Percentiles rank a stretch among this genome's conserved stretches.
phyloP scores from a whole-genome alignment of 2,888 invertebrate genomes.

The Parasteatoda lunata region DNA sequence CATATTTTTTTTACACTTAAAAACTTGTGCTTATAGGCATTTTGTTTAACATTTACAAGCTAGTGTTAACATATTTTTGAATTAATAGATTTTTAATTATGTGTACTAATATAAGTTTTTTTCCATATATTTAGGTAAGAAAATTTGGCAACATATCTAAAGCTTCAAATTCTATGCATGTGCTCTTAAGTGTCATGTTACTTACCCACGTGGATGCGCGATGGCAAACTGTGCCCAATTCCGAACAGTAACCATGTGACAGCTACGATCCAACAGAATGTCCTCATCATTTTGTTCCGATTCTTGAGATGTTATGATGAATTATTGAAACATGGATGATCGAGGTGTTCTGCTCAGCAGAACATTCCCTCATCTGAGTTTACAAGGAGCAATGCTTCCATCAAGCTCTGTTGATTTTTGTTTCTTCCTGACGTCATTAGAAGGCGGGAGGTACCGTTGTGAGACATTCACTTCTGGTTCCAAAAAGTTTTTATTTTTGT shows the following conservation, averaged over 20 bases:
- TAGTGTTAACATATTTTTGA: too few species aligned
- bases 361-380: constrained; percentile 28
- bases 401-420: constrained; percentile 20
- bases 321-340: background rate
- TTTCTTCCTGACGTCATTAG: constrained; percentile 35
- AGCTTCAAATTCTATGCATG: too few species aligned
- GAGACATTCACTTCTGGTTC: constrained; percentile 20
- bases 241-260: background rate
- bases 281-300: constrained; percentile 6
- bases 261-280: constrained; percentile 7
- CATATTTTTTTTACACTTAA: too few species aligned
- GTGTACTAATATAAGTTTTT: too few species aligned
- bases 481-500: constrained; percentile 17
- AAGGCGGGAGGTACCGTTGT: constrained; percentile 23
- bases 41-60: too few species aligned
- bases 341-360: constrained; percentile 4
- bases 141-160: too few species aligned
- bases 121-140: too few species aligned
- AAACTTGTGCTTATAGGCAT: too few species aligned
- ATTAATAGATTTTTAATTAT: too few species aligned
- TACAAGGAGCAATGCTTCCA: constrained; percentile 1
- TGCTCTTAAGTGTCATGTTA: background rate
- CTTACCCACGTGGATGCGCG: constrained; percentile 56
- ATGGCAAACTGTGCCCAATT: constrained; percentile 22
- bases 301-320: background rate